Percentiles rank a stretch among this genome's conserved stretches.
Conservation (phyloP, 2,888 invertebrate species). For the Sussaba pulchella region DNA sequence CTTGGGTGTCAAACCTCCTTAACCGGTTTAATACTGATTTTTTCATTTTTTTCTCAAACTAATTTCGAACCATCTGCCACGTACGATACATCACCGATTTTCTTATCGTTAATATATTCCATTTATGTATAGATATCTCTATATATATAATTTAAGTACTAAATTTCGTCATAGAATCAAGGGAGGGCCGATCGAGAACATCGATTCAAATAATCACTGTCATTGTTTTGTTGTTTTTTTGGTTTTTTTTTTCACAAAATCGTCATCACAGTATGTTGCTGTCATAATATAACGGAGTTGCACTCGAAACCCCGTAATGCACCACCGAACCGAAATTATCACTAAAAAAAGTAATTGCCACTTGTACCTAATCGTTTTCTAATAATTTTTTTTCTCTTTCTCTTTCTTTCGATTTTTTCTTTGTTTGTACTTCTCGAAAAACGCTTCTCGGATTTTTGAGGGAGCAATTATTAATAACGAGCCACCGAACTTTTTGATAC, state of each 20-base stretch:
- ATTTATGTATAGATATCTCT: conserved; percentile 47
- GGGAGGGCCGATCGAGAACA: conserved; percentile 55
- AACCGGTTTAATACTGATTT: background rate
- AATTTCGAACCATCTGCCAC: background rate
- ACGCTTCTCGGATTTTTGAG: conserved; percentile 9
- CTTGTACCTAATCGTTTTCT: background rate
- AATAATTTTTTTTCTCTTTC: background rate
- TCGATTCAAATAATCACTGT: conserved; percentile 43
- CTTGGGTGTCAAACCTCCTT: conserved; percentile 4
- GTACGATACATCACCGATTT: conserved; percentile 44
- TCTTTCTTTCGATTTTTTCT: background rate
- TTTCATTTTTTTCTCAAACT: background rate
- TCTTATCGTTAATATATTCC: conserved; percentile 40
- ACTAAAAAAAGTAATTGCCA: conserved; percentile 15
- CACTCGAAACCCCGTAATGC: conserved; percentile 21
- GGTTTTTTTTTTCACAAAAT: conserved; percentile 46
- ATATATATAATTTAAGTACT: conserved; percentile 44
- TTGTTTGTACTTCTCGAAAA: conserved; percentile 51
- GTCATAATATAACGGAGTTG: conserved; percentile 24
- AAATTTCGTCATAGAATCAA: conserved; percentile 55
- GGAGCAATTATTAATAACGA: conserved; percentile 11
- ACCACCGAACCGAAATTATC: conserved; percentile 19
- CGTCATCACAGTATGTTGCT: conserved; percentile 53
- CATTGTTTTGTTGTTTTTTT: no score
- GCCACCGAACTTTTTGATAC: background rate